Base-by-base conservation (phyloP, 1,140 invertebrate species). In the Aphelinus atriplicis region DNA sequence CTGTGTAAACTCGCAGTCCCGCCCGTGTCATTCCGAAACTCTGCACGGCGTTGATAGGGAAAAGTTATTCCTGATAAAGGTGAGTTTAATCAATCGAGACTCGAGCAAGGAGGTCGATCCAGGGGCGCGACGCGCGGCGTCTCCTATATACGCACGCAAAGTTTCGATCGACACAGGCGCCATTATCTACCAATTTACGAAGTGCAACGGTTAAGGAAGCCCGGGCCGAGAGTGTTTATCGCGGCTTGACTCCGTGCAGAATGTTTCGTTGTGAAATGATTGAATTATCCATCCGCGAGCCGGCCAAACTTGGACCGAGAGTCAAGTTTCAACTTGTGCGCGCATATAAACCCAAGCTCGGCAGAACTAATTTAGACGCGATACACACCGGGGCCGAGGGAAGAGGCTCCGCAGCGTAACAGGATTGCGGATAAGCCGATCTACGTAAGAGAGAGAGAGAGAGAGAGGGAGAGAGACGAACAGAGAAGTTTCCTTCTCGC, bases 201-300 rank as follows among this genome's bases (percentile, higher is more conserved):
- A 47, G 61, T 42, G 61, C 2, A 53, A 63, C 61, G 50, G 69
- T 6, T 55, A 9, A 7, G 56, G 3, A 9, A 1, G 7, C 48
- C 64, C 10, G 2, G 50, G 26, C 42, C 62, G 62, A 70, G 69
- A 71, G 51, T 63, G 51, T 71, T 63, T 60, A 71, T 71, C 69
- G 7, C 61, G 55, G 61, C 45, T 51, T 43, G 50, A 48, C 61
- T 63, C 61, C 7, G 42, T 50, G 51, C 64, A 26, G 26, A 26
- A 42, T 50, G 50, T 47, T 43, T 50, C 62, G 66, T 62, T 65
- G 72, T 74, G 62, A 74, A 74, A 74, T 74, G 64, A 74, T 74
- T 74, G 72, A 74, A 66, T 74, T 74, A 68, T 74, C 72, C 42
- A 74, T 66, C 57, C 48, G 26, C 26, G 48, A 65, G 42, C 65